Conservation (phyloP, 2,888 invertebrate genomes). For the Diaprepes abbreviatus region DNA sequence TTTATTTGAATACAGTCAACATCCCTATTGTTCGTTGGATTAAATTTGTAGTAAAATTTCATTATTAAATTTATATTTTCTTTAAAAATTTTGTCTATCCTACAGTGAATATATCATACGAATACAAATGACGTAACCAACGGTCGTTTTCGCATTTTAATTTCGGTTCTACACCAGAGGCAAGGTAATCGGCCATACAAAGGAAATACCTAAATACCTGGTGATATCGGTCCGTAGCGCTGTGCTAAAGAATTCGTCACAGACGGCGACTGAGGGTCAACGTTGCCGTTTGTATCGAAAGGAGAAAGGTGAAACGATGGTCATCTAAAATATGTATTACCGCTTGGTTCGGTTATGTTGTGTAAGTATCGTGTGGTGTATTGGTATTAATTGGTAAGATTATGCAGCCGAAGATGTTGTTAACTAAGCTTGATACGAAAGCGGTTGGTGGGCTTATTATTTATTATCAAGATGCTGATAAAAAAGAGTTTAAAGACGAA, state of each 20-base stretch:
- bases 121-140: slow-evolving; percentile 31
- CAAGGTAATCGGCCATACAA: slow-evolving; percentile 36
- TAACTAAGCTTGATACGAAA: too few species aligned
- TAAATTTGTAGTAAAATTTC: slow-evolving; percentile 25
- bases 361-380: too few species aligned
- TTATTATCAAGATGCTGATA: too few species aligned
- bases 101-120: neutral
- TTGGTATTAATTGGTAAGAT: too few species aligned
- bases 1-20: too few species aligned
- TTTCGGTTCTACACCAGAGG: slow-evolving; percentile 6
- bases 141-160: slow-evolving; percentile 26
- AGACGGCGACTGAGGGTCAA: slow-evolving; percentile 15
- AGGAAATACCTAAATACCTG: slow-evolving; percentile 31
- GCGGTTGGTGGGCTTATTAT: too few species aligned
- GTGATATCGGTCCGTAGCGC: slow-evolving; percentile 16
- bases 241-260: slow-evolving; percentile 31
- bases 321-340: neutral
- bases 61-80: too few species aligned
- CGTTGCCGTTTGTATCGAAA: slow-evolving; percentile 5
- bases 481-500: too few species aligned
- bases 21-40: slow-evolving; percentile 19
- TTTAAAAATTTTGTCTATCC: too few species aligned
- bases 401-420: too few species aligned
- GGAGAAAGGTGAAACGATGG: neutral
- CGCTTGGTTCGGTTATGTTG: too few species aligned